These are phyloP conservation scores for Globodera rostochiensis DNA, from an alignment of 1,140 invertebrate species.

Conservation along the genomic window DNA sequence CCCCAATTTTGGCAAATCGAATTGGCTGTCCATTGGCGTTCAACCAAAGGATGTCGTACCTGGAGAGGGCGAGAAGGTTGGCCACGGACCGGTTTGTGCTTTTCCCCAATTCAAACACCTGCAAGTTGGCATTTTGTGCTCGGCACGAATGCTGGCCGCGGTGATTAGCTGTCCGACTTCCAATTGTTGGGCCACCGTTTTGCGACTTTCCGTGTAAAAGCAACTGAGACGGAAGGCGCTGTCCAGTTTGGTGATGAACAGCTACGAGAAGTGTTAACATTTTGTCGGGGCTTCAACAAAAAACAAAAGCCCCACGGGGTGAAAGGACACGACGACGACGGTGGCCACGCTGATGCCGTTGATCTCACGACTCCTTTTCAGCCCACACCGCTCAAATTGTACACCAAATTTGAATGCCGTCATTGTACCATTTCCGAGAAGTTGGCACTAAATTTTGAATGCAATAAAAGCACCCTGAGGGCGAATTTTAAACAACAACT, in stretches of 20 bases:
- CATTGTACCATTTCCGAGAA: conserved; percentile 40
- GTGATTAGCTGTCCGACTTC: conserved; percentile 59
- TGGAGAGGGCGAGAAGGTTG: not conserved
- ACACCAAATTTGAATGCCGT: conserved; percentile 45
- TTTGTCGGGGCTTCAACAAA: not conserved
- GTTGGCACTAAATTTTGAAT: conserved; percentile 37
- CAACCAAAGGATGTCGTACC: conserved; percentile 60
- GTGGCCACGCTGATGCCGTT: conserved; percentile 61
- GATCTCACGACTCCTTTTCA: conserved; percentile 56
- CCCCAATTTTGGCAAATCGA: conserved; percentile 60
- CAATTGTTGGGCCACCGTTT: conserved; percentile 52
- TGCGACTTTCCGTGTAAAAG: conserved; percentile 59
- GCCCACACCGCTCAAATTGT: conserved; percentile 60
- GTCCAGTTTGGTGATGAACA: conserved; percentile 64
- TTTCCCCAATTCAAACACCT: conserved; percentile 27
- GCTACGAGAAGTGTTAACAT: conserved; percentile 38
- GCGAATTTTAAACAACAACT: not conserved
- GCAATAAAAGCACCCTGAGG: conserved; percentile 23
- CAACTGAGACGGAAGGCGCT: conserved; percentile 60
- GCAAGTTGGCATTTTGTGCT: conserved; percentile 50
- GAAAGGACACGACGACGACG: conserved; percentile 64
- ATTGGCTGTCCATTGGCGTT: conserved; percentile 54
- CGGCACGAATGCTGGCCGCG: conserved; percentile 41
- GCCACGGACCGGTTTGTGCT: no score
- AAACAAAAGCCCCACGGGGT: conserved; percentile 46